Percentiles rank a stretch among this genome's conserved stretches.
Conservation (phyloP, 2,888 invertebrate species). For the Torymus auratus region DNA sequence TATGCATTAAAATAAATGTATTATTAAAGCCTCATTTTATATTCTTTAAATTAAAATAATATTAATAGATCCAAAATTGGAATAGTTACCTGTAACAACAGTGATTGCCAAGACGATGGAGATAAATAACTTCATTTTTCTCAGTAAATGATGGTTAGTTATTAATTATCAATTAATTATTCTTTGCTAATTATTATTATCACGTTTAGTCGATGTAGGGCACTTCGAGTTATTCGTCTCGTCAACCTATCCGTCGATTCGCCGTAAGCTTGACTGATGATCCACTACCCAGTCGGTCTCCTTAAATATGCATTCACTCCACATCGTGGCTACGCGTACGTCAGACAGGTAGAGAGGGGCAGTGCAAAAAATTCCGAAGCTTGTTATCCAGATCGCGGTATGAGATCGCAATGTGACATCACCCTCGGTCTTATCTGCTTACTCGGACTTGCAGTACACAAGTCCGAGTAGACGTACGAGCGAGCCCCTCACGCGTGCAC, state of each 20-base stretch:
- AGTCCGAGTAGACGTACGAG: too few relatives aligned
- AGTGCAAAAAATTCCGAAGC: conserved; percentile 13
- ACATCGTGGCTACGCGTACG: too few relatives aligned
- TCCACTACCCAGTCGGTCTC: not conserved
- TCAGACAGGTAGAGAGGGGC: not conserved
- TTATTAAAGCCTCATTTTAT: too few relatives aligned
- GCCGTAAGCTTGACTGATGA: not conserved
- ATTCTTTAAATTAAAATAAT: too few relatives aligned
- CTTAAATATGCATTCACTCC: not conserved
- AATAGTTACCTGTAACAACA: conserved; percentile 31
- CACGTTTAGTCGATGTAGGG: too few relatives aligned
- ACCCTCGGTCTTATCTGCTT: too few relatives aligned
- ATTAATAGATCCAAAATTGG: too few relatives aligned
- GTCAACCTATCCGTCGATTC: not conserved
- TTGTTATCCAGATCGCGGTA: not conserved
- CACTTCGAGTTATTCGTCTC: not conserved
- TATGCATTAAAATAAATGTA: too few relatives aligned
- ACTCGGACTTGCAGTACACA: too few relatives aligned
- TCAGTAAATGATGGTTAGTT: not conserved
- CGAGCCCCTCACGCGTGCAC: too few relatives aligned
- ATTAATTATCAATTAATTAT: too few relatives aligned
- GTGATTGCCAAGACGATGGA: not conserved
- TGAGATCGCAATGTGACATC: too few relatives aligned
- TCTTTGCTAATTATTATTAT: not conserved
- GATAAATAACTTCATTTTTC: conserved; percentile 27